phyloP scores from a whole-genome alignment of 2,113 vertebrate genomes.

The Lophochroa leadbeateri region DNA sequence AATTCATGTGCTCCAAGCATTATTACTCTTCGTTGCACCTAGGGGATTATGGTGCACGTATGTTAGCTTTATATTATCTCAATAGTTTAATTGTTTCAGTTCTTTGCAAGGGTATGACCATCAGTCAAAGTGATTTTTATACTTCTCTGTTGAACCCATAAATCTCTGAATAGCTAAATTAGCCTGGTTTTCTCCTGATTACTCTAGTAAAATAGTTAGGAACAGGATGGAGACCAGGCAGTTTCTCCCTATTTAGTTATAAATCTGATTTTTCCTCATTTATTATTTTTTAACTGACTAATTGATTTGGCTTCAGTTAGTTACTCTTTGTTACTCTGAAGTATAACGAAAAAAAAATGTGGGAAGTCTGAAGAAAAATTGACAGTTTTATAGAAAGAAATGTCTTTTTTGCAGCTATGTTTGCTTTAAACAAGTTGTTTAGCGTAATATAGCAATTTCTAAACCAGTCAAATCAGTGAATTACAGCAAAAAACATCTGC shows the following conservation, averaged over 20 bases:
- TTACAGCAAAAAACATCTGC: background rate
- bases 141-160: background rate
- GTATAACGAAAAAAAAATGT: background rate
- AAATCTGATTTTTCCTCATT: background rate
- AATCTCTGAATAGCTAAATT: background rate
- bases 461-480: background rate
- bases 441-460: background rate
- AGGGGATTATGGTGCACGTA: background rate
- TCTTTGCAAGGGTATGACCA: background rate
- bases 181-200: background rate
- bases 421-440: background rate
- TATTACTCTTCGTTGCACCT: background rate
- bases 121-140: background rate
- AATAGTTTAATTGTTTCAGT: background rate
- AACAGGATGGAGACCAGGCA: background rate
- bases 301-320: background rate
- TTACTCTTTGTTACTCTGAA: background rate
- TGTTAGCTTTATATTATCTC: background rate
- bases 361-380: background rate
- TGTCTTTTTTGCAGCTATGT: background rate
- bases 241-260: background rate
- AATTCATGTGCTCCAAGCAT: background rate
- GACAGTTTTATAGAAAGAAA: background rate
- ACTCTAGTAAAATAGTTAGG: background rate
- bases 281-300: background rate